phyloP scores from a whole-genome alignment of 2,113 vertebrate species.

The Ramphastos sulfuratus region DNA sequence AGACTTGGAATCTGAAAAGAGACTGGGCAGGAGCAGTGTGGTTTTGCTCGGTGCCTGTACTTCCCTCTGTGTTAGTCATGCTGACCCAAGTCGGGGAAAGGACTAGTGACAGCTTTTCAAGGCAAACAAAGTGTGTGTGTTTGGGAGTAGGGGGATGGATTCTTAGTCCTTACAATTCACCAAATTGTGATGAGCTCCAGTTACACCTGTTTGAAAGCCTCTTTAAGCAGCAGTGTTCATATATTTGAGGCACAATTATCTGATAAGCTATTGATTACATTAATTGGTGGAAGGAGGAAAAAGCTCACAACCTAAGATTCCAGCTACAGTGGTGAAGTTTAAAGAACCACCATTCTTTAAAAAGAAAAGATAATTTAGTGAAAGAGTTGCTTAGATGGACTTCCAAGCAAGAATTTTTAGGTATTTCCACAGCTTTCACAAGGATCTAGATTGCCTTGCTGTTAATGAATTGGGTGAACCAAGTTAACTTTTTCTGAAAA shows the following conservation, averaged over 20 bases:
- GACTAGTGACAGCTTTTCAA: background rate
- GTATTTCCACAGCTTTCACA: background rate
- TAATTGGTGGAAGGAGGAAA: background rate
- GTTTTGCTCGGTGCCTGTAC: background rate
- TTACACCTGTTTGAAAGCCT: background rate
- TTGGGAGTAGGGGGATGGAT: background rate
- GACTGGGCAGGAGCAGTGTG: background rate
- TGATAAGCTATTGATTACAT: background rate
- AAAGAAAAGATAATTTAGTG: background rate
- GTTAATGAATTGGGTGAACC: background rate
- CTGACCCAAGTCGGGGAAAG: background rate
- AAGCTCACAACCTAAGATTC: background rate
- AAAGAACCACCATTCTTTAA: background rate
- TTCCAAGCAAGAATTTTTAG: background rate
- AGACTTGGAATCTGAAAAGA: background rate
- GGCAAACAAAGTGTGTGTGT: background rate
- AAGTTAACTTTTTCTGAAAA: background rate
- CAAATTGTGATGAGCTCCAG: background rate
- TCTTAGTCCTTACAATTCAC: background rate
- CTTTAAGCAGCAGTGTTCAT: background rate
- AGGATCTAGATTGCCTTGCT: background rate
- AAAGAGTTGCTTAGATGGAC: background rate
- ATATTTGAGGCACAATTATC: background rate
- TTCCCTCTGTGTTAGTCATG: slow-evolving; percentile 16
- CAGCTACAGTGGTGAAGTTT: background rate